Base-by-base conservation (phyloP, 1,140 invertebrate species). In the Carposina sasakii region DNA sequence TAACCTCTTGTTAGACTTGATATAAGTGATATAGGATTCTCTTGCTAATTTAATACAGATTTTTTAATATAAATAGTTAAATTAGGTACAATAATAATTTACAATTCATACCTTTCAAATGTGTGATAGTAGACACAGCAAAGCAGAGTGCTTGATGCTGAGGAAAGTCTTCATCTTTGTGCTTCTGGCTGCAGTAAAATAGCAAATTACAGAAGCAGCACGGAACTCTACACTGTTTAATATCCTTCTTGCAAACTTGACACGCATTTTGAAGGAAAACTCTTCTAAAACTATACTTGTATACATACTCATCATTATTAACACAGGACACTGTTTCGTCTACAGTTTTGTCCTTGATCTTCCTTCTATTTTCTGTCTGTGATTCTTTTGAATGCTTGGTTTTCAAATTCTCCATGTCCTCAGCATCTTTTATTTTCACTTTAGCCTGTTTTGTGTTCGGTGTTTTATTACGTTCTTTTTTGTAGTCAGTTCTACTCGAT, bases 401-500 rank as follows among this genome's bases (percentile, higher is more conserved):
- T 1, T 53, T n/a, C n/a, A n/a, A n/a, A n/a, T n/a, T 55, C 57
- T 83, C 64, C 20, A 74, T 57, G 13, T 81, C 67, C n/a, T 69
- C 57, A 2, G 67, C 41, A 54, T 83, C 76, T 70, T 81, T 81
- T 71, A 84, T 79, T 59, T 81, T 83, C 5, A 82, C 73, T 61
- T 71, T 84, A 6, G 79, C 81, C 54, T 68, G 63, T 48, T 70
- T 66, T 33, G 60, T 56, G 39, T 74, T 77, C 3, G 71, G 73
- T 12, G 65, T 57, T 81, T 85, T 86, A 64, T 82, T 74, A 50
- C 83, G 85, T 60, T 86, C 83, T 44, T 86, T 86, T 77, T 86
- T 86, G 46, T 78, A 85, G 51, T 85, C 85, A n/a, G 52, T 71
- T 65, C 66, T 85, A 86, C 72, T 85, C 83, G 81, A 86, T 86